A percentile compares a stretch with the other conserved stretches of the same genome.
phyloP scores from a whole-genome alignment of 2,888 invertebrate species.

The Ypsolopha sequella region DNA sequence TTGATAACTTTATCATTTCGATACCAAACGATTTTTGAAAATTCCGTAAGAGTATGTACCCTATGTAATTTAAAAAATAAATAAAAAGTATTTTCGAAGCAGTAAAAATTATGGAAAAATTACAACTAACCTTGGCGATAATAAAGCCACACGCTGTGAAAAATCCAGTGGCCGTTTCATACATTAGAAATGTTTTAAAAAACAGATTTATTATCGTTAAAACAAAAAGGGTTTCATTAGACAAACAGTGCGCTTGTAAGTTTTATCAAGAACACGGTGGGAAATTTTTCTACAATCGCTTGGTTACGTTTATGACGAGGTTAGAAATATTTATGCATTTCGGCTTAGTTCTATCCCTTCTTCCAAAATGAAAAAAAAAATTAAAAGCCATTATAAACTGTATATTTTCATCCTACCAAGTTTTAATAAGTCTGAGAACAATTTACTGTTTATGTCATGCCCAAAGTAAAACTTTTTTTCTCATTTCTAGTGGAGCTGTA shows the following conservation, averaged over 20 bases:
- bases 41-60: too few species aligned
- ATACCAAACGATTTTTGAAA: too few species aligned
- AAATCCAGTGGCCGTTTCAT: constrained; percentile 78
- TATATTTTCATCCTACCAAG: too few species aligned
- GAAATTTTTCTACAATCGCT: constrained; percentile 87
- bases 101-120: constrained; percentile 34
- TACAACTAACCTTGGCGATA: constrained; percentile 86
- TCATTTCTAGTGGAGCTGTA: constrained; percentile 81
- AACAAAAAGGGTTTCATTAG: constrained; percentile 74
- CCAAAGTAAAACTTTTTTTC: constrained; percentile 4
- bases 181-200: constrained; percentile 76
- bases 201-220: constrained; percentile 81
- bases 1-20: too few species aligned
- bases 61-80: too few species aligned
- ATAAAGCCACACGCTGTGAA: constrained; percentile 89
- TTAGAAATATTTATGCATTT: constrained; percentile 41
- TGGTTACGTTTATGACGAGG: constrained; percentile 87
- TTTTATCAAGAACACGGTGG: constrained; percentile 88
- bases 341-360: too few species aligned
- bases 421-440: too few species aligned
- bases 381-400: too few species aligned
- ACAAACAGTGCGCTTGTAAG: constrained; percentile 72
- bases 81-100: too few species aligned
- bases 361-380: too few species aligned
- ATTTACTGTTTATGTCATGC: too few species aligned